Conservation (phyloP, 2,888 invertebrate genomes). For the Sepioteuthis lessoniana region DNA sequence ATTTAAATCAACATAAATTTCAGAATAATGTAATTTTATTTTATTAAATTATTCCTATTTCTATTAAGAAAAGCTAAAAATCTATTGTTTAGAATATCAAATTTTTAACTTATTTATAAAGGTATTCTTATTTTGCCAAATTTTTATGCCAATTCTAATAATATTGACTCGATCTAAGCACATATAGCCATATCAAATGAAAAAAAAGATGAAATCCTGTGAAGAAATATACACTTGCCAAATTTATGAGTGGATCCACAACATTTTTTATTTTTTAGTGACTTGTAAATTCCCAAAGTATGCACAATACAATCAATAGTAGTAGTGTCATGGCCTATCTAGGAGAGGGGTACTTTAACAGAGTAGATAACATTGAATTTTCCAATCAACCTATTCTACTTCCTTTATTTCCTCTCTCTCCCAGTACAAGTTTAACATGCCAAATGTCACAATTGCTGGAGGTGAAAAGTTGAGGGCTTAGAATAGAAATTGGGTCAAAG, state of each 20-base stretch:
- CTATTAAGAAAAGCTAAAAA: too few relatives aligned
- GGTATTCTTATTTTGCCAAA: neutral
- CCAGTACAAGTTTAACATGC: neutral
- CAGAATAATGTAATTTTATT: too few relatives aligned
- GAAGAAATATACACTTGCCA: neutral
- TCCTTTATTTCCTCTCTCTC: neutral
- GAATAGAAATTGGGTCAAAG: constrained; percentile 7
- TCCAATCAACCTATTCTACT: neutral
- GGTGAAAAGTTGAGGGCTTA: neutral
- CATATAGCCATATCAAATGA: neutral
- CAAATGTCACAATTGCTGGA: neutral
- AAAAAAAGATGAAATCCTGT: neutral
- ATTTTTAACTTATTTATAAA: too few relatives aligned
- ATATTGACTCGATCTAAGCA: neutral
- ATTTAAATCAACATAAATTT: too few relatives aligned
- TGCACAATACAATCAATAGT: neutral
- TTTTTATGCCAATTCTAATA: neutral
- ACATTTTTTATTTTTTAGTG: neutral
- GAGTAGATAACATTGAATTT: neutral
- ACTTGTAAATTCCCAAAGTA: neutral
- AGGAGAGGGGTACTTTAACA: neutral
- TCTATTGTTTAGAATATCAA: too few relatives aligned
- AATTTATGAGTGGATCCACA: constrained; percentile 10
- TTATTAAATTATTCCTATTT: too few relatives aligned
- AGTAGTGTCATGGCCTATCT: neutral